Percentiles rank a stretch among this genome's conserved stretches.
Conservation (phyloP, 2,797 vertebrate genomes). For the Rousettus madagascariensis region DNA sequence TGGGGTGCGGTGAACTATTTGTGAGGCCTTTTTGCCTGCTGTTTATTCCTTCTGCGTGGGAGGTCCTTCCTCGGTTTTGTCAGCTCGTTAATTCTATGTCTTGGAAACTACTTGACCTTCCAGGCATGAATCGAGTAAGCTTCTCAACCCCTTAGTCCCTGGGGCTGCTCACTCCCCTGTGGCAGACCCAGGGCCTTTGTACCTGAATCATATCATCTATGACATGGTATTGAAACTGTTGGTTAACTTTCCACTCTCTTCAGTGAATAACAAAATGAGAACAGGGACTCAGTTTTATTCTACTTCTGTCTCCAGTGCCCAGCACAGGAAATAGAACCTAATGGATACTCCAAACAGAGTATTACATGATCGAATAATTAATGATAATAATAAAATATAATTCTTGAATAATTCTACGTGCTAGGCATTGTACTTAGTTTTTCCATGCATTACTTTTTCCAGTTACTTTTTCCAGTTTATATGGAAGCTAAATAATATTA, state of each 20-base stretch:
- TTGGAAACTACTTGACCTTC: neutral
- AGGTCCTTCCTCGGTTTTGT: neutral
- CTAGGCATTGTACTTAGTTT: neutral
- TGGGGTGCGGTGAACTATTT: neutral
- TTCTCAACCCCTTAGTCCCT: neutral
- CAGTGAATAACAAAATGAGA: neutral
- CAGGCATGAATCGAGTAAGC: neutral
- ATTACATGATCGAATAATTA: neutral
- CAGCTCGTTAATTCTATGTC: neutral
- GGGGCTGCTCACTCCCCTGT: neutral
- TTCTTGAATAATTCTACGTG: neutral
- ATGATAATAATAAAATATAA: neutral
- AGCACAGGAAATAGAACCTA: neutral
- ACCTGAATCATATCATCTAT: neutral
- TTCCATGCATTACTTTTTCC: neutral
- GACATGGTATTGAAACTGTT: neutral
- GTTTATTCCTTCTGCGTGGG: neutral
- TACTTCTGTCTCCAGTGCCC: neutral
- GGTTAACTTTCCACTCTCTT: neutral
- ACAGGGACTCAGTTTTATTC: neutral
- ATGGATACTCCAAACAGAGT: neutral
- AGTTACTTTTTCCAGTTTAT: neutral
- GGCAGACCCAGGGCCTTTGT: neutral
- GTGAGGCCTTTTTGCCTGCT: neutral
- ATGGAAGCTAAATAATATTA: neutral